These are phyloP conservation scores for Sinonovacula constricta DNA, from an alignment of 1,140 invertebrate genomes.

Conservation along the genomic window DNA sequence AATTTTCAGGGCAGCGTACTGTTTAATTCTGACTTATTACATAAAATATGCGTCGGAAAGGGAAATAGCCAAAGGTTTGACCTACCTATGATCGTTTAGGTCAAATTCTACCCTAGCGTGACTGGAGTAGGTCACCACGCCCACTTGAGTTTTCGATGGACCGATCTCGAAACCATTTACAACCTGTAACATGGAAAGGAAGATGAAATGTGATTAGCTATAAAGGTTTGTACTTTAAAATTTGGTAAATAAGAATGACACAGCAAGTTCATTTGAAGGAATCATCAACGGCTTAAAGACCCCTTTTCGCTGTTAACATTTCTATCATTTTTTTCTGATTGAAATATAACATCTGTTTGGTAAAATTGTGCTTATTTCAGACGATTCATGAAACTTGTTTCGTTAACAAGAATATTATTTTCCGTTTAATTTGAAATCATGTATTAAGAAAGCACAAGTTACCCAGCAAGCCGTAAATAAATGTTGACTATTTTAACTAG, in stretches of 20 bases:
- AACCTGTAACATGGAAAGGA: slow-evolving; percentile 59
- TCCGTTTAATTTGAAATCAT: too few species aligned
- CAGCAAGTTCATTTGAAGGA: slow-evolving; percentile 1
- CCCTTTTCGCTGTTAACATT: background rate
- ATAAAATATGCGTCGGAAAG: too few species aligned
- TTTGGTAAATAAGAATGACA: slow-evolving; percentile 31
- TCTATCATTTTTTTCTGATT: background rate
- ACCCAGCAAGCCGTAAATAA: slow-evolving; percentile 50
- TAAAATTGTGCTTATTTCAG: slow-evolving; percentile 55
- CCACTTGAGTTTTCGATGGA: slow-evolving; percentile 55
- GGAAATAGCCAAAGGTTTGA: too few species aligned
- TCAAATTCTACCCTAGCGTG: slow-evolving; percentile 57
- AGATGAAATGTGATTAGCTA: slow-evolving; percentile 27
- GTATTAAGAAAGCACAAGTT: too few species aligned
- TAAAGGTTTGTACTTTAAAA: slow-evolving; percentile 18
- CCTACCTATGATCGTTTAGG: slow-evolving; percentile 60
- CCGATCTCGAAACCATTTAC: slow-evolving; percentile 63
- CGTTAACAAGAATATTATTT: too few species aligned
- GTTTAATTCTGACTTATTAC: too few species aligned
- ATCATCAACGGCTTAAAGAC: background rate
- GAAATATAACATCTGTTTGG: slow-evolving; percentile 46
- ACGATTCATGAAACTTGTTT: too few species aligned
- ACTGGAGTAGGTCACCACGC: slow-evolving; percentile 61
- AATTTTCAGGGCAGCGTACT: too few species aligned
- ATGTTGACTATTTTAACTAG: slow-evolving; percentile 6